These are phyloP conservation scores for Malacoctenus gilli DNA, from an alignment of 2,797 vertebrate species.

Conservation along the genomic window DNA sequence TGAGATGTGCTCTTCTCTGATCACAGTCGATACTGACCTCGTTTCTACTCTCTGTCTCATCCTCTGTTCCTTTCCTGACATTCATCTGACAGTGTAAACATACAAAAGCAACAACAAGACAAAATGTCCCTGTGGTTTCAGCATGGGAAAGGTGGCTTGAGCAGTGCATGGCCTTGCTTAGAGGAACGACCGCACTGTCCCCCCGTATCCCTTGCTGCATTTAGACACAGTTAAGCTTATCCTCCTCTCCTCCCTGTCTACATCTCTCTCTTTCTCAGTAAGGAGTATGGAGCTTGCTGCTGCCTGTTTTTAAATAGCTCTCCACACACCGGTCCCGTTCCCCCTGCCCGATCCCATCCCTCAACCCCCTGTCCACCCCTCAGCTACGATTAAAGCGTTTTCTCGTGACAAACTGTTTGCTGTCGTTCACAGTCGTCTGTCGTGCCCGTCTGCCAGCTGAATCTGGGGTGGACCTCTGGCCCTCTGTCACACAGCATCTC, in stretches of 20 bases:
- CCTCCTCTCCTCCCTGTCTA: slow-evolving; percentile 41
- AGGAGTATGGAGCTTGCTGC: slow-evolving; percentile 69
- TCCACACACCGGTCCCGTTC: slow-evolving; percentile 39
- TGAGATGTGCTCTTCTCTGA: slow-evolving; percentile 39
- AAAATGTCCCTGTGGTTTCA: slow-evolving; percentile 78
- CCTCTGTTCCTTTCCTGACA: slow-evolving; percentile 56
- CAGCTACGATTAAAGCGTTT: slow-evolving; percentile 68
- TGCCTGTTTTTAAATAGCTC: slow-evolving; percentile 71
- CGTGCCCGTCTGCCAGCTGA: slow-evolving; percentile 67
- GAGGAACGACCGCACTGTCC: slow-evolving; percentile 76
- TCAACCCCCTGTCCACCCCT: slow-evolving; percentile 44
- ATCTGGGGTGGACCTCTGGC: slow-evolving; percentile 53
- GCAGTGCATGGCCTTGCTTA: slow-evolving; percentile 85
- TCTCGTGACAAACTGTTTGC: slow-evolving; percentile 70
- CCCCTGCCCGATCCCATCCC: slow-evolving; percentile 48
- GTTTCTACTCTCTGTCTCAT: slow-evolving; percentile 51
- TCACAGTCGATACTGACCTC: slow-evolving; percentile 32
- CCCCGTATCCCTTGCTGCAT: slow-evolving; percentile 59
- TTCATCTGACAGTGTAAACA: slow-evolving; percentile 33
- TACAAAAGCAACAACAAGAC: slow-evolving; percentile 42
- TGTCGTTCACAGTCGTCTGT: slow-evolving; percentile 73
- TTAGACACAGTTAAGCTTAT: slow-evolving; percentile 62
- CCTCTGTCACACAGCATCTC: slow-evolving; percentile 35
- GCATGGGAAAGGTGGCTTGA: slow-evolving; percentile 83
- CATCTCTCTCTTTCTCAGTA: slow-evolving; percentile 38